These are phyloP conservation scores for Karalla daura DNA, from an alignment of 2,797 vertebrate genomes.

Conservation along the genomic window DNA sequence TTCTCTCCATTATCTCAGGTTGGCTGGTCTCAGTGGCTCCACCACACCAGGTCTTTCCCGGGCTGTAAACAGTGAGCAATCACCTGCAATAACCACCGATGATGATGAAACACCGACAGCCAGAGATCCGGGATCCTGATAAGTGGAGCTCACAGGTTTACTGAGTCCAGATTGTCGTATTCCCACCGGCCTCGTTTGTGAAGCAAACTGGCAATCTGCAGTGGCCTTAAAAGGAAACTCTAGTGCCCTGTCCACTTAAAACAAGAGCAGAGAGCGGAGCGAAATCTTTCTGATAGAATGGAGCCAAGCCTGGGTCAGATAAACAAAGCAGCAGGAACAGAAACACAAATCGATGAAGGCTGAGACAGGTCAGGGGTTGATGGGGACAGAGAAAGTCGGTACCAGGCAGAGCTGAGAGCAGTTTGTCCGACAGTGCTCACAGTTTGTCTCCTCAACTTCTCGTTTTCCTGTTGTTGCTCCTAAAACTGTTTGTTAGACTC, in stretches of 20 bases:
- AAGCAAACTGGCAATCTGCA: slow-evolving; percentile 22
- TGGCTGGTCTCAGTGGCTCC: slow-evolving; percentile 2
- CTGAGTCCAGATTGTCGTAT: not conserved
- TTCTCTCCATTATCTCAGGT: slow-evolving; percentile 8
- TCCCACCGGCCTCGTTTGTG: not conserved
- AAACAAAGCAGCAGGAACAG: slow-evolving; percentile 61
- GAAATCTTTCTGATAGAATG: slow-evolving; percentile 50
- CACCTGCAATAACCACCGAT: not conserved
- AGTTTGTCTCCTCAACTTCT: not conserved
- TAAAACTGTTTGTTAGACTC: not conserved
- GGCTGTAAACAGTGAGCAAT: slow-evolving; percentile 1
- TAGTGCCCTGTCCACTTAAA: slow-evolving; percentile 15
- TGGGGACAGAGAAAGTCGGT: slow-evolving; percentile 20
- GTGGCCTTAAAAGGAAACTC: slow-evolving; percentile 1
- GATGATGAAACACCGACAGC: slow-evolving; percentile 11
- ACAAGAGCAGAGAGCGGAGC: slow-evolving; percentile 17
- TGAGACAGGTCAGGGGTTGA: slow-evolving; percentile 47
- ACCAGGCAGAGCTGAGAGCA: slow-evolving; percentile 28
- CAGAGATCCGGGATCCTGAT: not conserved
- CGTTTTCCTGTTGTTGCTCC: slow-evolving; percentile 9
- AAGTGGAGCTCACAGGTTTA: not conserved
- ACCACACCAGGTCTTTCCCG: not conserved
- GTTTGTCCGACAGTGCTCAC: slow-evolving; percentile 9
- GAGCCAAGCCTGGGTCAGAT: slow-evolving; percentile 45
- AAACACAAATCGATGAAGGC: slow-evolving; percentile 58